A percentile compares a stretch with the other conserved stretches of the same genome.
These are phyloP conservation scores for Bucorvus abyssinicus DNA, from an alignment of 2,797 vertebrate genomes.

Conservation along the genomic window DNA sequence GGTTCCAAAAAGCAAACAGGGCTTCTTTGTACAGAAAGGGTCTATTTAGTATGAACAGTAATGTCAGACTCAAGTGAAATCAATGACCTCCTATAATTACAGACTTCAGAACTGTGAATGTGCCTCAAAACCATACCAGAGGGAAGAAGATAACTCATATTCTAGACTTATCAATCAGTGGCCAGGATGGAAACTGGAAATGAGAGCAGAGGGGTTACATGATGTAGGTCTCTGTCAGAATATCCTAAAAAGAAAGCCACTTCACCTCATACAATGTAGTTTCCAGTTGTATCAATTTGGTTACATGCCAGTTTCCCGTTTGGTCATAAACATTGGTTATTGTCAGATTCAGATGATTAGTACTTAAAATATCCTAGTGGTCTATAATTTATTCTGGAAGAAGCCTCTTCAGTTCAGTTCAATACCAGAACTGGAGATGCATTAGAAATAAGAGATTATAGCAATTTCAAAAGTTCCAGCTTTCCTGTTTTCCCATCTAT, in stretches of 20 bases:
- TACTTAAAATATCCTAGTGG: not conserved
- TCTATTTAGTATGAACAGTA: not conserved
- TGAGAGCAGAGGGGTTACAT: not conserved
- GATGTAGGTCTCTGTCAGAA: not conserved
- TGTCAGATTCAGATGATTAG: not conserved
- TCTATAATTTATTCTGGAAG: not conserved
- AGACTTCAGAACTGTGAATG: not conserved
- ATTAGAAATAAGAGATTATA: not conserved
- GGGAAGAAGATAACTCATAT: not conserved
- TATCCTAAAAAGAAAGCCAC: not conserved
- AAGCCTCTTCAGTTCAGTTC: not conserved
- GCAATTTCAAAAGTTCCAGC: not conserved
- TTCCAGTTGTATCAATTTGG: not conserved
- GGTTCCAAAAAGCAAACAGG: slow-evolving; percentile 11
- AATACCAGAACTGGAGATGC: not conserved
- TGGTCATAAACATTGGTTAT: not conserved
- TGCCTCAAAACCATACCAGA: not conserved
- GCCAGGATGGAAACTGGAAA: not conserved
- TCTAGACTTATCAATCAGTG: not conserved
- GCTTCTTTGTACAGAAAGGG: slow-evolving; percentile 2
- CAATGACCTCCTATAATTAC: not conserved
- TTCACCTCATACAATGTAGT: not conserved
- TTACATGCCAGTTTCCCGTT: not conserved
- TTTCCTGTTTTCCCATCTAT: not conserved
- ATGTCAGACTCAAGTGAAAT: slow-evolving; percentile 15